Evolutionary conservation across 2,888 invertebrate species (phyloP), one percentile per base, ranked within the genome.

Genomic region (Plutella xylostella): DNA sequence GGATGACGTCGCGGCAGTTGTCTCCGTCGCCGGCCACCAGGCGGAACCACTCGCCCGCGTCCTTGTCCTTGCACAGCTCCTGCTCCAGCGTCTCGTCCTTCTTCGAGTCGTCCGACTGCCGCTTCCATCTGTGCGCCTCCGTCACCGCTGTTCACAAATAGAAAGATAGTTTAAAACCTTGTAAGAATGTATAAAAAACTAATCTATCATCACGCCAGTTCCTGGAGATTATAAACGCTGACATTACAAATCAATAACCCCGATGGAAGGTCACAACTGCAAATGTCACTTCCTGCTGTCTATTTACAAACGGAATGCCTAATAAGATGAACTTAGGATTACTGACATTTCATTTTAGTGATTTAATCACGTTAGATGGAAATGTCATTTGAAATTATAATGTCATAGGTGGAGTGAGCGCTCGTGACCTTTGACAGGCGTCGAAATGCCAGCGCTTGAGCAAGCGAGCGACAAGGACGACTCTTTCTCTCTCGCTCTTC

Each of bases 11-110:
- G 73, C 96, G 92, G 77, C 96, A 96, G 76, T 92, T 93, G 82
- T 95, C 95, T 61, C 93, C 94, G 60, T 95, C 94, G 60, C 93
- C 94, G 51, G 93, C 90, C 50, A 93, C 92, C 68, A 96, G 85
- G 65, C 96, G 90, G 87, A 96, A 96, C 95, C 95, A 96, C 83
- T 96, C 96, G 53, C 95, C 95, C 43, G 96, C 95, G 82, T 94
- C 95, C 86, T 94, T 95, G 85, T 94, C 94, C 86, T 94, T 94
- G 86, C 96, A 96, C 58, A 96, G 87, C 77, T 94, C 95, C 67
- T 86, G 89, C 77, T 95, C 94, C 77, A 93, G 92, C 73, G 90
- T 92, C 61, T 94, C 94, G 61, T 93, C 93, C 82, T 93, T 93
- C 80, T 93, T 93, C 55, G 66, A 65, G 43, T 88, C 89, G 51